phyloP scores from a whole-genome alignment of 2,888 invertebrate genomes.

The Chalcis sispes region DNA sequence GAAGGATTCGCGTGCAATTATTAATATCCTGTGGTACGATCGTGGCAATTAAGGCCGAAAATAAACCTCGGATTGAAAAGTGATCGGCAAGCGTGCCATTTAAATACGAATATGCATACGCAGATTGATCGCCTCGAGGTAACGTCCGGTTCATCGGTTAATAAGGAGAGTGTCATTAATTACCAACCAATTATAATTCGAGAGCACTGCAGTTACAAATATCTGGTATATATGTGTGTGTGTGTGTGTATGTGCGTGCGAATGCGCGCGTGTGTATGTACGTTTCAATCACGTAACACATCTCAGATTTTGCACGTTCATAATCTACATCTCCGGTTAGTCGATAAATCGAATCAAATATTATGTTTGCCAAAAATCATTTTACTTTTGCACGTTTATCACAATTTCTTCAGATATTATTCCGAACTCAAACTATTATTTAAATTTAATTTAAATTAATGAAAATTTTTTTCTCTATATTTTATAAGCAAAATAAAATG shows the following conservation, averaged over 20 bases:
- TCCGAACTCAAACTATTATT: no score
- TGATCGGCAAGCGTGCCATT: constrained; percentile 32
- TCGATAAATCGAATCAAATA: constrained; percentile 21
- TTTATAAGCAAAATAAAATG: no score
- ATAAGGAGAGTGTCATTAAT: constrained; percentile 69
- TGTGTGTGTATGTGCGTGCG: background rate
- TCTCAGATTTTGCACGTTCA: constrained; percentile 21
- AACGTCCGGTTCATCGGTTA: constrained; percentile 64
- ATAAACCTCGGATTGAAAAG: constrained; percentile 41
- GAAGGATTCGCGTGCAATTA: constrained; percentile 42
- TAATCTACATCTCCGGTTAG: constrained; percentile 19
- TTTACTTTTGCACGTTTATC: background rate
- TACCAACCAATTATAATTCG: constrained; percentile 71
- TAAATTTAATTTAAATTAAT: no score
- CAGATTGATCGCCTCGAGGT: constrained; percentile 51
- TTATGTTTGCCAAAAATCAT: constrained; percentile 9
- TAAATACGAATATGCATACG: constrained; percentile 32
- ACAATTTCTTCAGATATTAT: no score
- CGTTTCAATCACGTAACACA: constrained; percentile 44
- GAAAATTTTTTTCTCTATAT: no score
- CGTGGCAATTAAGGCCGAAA: constrained; percentile 49
- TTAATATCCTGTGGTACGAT: constrained; percentile 42
- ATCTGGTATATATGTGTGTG: no score
- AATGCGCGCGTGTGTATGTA: background rate
- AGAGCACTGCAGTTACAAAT: constrained; percentile 59